A percentile compares a stretch with the other conserved stretches of the same genome.
Evolutionary conservation across 2,888 invertebrate species (phyloP).

Genomic region (Alentia gelatinosa): DNA sequence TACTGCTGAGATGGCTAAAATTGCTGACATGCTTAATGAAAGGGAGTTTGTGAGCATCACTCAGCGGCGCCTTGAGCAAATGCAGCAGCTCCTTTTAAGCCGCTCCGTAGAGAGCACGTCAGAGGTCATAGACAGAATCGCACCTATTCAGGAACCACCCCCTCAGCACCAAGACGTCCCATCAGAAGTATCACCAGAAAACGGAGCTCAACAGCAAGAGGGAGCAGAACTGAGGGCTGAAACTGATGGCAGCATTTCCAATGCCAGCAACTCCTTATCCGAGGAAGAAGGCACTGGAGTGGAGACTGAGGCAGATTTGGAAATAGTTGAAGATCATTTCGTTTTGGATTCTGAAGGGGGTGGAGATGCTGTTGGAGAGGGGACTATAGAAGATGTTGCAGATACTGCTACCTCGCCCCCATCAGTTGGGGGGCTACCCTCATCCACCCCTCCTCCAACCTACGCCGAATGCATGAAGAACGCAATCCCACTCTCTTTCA

Average conservation of each 20-base stretch:
- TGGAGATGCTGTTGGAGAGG: neutral
- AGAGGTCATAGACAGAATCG: neutral
- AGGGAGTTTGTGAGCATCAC: neutral
- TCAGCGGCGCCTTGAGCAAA: neutral
- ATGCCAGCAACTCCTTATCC: neutral
- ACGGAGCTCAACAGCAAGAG: neutral
- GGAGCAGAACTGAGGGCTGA: neutral
- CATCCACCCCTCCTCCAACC: constrained; percentile 48
- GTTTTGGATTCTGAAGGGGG: neutral
- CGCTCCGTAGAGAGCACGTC: neutral
- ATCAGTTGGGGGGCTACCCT: neutral
- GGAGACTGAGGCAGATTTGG: neutral
- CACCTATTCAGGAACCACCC: too few relatives aligned
- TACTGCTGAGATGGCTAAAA: neutral
- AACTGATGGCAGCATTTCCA: neutral
- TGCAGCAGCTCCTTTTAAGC: neutral
- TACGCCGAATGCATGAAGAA: constrained; percentile 53
- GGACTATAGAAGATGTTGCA: neutral
- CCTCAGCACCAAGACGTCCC: neutral
- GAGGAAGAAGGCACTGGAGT: neutral
- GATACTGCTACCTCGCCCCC: neutral
- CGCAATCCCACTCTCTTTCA: constrained; percentile 51
- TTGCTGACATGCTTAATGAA: neutral
- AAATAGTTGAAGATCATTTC: constrained; percentile 7
- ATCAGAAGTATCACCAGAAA: neutral